phyloP scores from a whole-genome alignment of 2,888 invertebrate genomes.

The Tricholauxania praeusta region DNA sequence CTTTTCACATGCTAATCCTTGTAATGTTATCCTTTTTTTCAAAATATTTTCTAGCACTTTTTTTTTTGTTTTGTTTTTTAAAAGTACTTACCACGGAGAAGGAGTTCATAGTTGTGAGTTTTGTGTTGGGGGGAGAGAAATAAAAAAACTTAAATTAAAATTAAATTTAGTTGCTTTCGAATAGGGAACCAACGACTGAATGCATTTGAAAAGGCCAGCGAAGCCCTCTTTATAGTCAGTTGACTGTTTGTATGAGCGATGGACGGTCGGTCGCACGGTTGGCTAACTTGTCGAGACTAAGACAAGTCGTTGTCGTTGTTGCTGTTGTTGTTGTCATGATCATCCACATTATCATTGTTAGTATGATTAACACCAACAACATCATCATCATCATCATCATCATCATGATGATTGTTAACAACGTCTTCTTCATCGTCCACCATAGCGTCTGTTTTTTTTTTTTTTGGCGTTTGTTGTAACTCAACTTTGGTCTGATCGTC shows the following conservation, averaged over 20 bases:
- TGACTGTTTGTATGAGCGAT: constrained; percentile 17
- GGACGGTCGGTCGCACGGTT: constrained; percentile 25
- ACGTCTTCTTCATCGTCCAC: constrained; percentile 49
- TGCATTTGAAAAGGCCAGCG: constrained; percentile 65
- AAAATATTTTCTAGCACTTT: constrained; percentile 9
- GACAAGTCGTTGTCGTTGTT: constrained; percentile 35
- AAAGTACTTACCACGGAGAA: constrained; percentile 68
- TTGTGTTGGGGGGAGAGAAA: constrained; percentile 65
- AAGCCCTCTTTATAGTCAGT: constrained; percentile 67
- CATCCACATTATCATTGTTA: constrained; percentile 7
- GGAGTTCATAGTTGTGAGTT: constrained; percentile 68
- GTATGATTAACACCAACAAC: constrained; percentile 6
- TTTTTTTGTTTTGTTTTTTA: constrained; percentile 20
- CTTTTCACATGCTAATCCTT: constrained; percentile 22
- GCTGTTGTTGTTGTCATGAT: constrained; percentile 34
- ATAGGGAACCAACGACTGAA: constrained; percentile 69
- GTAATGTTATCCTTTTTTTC: constrained; percentile 30
- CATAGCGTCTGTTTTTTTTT: constrained; percentile 38
- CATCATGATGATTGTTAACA: constrained; percentile 41
- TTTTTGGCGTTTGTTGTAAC: too few relatives aligned
- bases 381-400: constrained; percentile 11
- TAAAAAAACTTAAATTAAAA: constrained; percentile 64
- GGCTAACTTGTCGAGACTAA: not conserved
- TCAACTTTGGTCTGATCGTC: too few relatives aligned
- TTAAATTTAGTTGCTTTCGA: constrained; percentile 68